Conservation (phyloP, 2,113 vertebrate genomes). For the Trichechus manatus region DNA sequence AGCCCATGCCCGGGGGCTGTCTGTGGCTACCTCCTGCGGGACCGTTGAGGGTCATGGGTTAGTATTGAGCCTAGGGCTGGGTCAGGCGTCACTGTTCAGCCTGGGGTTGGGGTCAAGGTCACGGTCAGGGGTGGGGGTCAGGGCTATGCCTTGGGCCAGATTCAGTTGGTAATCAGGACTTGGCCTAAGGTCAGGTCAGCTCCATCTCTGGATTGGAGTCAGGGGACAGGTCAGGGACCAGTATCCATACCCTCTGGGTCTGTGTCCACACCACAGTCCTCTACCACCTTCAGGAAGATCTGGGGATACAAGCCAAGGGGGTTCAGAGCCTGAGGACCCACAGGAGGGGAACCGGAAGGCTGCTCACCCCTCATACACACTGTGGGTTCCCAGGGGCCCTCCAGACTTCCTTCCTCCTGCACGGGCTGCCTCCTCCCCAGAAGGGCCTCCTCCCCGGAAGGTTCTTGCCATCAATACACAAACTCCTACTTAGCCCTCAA, state of each 20-base stretch:
- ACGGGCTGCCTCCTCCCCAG: background rate
- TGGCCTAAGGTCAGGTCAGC: background rate
- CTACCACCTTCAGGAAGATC: constrained; percentile 94
- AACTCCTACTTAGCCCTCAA: background rate
- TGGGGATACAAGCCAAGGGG: constrained; percentile 68
- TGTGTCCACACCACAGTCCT: constrained; percentile 83
- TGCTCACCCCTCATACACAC: background rate
- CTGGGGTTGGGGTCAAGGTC: background rate
- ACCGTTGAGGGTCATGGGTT: background rate
- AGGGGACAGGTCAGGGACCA: rapidly evolving
- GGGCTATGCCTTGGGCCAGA: background rate
- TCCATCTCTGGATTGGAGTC: background rate
- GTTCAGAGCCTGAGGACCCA: background rate
- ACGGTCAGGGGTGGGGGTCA: background rate
- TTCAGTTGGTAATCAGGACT: background rate
- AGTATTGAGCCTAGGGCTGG: too few species aligned
- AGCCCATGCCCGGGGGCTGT: constrained; percentile 21
- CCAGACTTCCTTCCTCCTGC: background rate
- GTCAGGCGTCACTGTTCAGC: background rate
- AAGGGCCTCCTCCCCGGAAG: rapidly evolving
- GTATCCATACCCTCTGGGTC: constrained; percentile 56
- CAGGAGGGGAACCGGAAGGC: background rate
- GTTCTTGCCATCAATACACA: background rate
- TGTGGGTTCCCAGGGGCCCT: background rate
- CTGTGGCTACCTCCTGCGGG: constrained; percentile 47